Base-by-base conservation (phyloP, 2,888 invertebrate species). In the Chydorus sphaericus region DNA sequence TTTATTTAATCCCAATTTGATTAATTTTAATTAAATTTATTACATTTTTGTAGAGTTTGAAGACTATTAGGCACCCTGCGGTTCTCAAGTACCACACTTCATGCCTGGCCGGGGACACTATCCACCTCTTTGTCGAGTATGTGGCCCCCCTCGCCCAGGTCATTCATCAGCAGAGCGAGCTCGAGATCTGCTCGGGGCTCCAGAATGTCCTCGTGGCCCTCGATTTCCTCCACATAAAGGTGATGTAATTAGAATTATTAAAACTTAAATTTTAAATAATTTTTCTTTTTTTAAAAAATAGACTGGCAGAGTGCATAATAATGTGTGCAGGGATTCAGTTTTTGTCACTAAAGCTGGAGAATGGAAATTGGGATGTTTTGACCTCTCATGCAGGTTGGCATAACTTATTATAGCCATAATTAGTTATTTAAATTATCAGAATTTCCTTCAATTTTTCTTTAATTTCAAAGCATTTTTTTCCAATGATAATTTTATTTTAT, bases 291-390 rank as follows among this genome's bases (percentile, higher is more conserved):
- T 4, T 18, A 38, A 18, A 26, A 16, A 72, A 48, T 63, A 83
- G 76, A 88, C 85, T 48, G 67, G 72, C 50, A 79, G 81, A 59
- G 82, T 86, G 7, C 92, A 92, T 69, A 85, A 91, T 61, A 91
- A 91, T 71, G 75, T 92, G 7, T 81, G 85, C 67, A 72, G 78
- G 61, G 77, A 83, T 60, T 81, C 89, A 4, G 76, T 92, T 59
- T 92, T 86, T 71, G 81, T 91, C 7, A 81, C 84, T 28, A 77
- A 78, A 16, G 86, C 89, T 71, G 89, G 90, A 0, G 80, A 79
- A 57, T 92, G 92, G 92, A 86, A 87, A 66, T 73, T 92, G 30
- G 88, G 86, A 11, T 88, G 88, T 4, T 74, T 91, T 65, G 90
- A 92, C 68, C 85, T 82, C 67, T 74, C 86, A 5, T 65, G 65